These are phyloP conservation scores for Danio kyathit DNA, from an alignment of 2,797 vertebrate species.

Conservation along the genomic window DNA sequence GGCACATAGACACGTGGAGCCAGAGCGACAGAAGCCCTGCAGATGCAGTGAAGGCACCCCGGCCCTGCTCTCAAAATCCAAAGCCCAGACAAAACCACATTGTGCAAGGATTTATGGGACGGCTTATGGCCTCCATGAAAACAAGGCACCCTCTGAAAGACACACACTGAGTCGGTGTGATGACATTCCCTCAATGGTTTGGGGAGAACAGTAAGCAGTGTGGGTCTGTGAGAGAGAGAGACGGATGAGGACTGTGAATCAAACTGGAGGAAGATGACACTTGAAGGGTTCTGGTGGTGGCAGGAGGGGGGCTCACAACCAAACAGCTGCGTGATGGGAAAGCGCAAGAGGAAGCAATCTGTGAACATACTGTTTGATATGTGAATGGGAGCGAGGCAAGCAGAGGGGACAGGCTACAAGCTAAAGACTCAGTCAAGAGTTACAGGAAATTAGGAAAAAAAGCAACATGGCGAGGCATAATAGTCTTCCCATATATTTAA, in stretches of 20 bases:
- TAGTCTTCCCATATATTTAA: neutral
- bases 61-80: slow-evolving; percentile 47
- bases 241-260: slow-evolving; percentile 69
- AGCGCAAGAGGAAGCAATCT: slow-evolving; percentile 74
- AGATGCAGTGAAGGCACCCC: slow-evolving; percentile 45
- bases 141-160: slow-evolving; percentile 64
- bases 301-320: slow-evolving; percentile 57
- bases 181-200: slow-evolving; percentile 75
- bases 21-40: slow-evolving; percentile 24
- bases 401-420: neutral
- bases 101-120: slow-evolving; percentile 87
- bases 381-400: slow-evolving; percentile 1
- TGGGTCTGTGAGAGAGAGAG: slow-evolving; percentile 65
- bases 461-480: neutral
- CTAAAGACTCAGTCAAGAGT: slow-evolving; percentile 16
- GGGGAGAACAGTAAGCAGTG: slow-evolving; percentile 52
- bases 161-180: slow-evolving; percentile 67
- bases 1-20: slow-evolving; percentile 35
- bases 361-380: slow-evolving; percentile 45
- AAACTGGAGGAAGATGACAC: slow-evolving; percentile 78
- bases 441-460: slow-evolving; percentile 2
- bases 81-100: slow-evolving; percentile 80
- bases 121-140: slow-evolving; percentile 79
- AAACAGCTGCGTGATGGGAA: slow-evolving; percentile 79
- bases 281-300: slow-evolving; percentile 72